Evolutionary conservation across 2,797 vertebrate genomes (phyloP).

Genomic region (Alcedo quadribrachys): DNA sequence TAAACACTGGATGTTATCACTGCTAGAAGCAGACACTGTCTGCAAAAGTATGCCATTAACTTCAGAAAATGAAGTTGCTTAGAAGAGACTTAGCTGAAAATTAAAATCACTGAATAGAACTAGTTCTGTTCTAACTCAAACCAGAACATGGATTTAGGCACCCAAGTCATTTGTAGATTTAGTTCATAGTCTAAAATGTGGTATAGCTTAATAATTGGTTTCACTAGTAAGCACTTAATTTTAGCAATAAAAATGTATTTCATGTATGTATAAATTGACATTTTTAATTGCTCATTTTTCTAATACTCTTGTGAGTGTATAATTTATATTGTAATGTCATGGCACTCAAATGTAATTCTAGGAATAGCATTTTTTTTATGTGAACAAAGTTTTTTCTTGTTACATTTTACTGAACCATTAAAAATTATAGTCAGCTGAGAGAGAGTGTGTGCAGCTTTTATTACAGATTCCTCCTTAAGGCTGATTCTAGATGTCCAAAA

Average conservation of each 20-base stretch:
- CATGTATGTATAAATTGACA: slow-evolving; percentile 14
- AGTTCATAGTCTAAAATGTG: slow-evolving; percentile 4
- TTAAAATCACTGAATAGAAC: neutral
- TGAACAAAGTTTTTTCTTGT: neutral
- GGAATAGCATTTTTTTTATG: slow-evolving; percentile 17
- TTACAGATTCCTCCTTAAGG: neutral
- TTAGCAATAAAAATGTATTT: slow-evolving; percentile 41
- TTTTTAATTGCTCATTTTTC: slow-evolving; percentile 51
- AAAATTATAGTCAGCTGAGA: neutral
- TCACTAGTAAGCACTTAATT: slow-evolving; percentile 26
- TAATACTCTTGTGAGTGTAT: slow-evolving; percentile 5
- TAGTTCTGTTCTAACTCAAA: neutral
- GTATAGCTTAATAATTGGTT: slow-evolving; percentile 16
- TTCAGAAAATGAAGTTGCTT: neutral
- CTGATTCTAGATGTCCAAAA: neutral
- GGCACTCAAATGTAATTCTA: neutral
- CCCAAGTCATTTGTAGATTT: neutral
- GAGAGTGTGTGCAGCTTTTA: neutral
- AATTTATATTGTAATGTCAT: slow-evolving; percentile 25
- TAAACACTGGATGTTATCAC: too few species aligned
- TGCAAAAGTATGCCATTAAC: neutral
- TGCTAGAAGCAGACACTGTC: too few species aligned
- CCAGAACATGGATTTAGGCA: neutral
- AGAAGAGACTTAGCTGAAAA: neutral
- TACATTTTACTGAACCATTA: neutral